These are phyloP conservation scores for Heteropelma amictum DNA, from an alignment of 2,888 invertebrate species.

Conservation along the genomic window DNA sequence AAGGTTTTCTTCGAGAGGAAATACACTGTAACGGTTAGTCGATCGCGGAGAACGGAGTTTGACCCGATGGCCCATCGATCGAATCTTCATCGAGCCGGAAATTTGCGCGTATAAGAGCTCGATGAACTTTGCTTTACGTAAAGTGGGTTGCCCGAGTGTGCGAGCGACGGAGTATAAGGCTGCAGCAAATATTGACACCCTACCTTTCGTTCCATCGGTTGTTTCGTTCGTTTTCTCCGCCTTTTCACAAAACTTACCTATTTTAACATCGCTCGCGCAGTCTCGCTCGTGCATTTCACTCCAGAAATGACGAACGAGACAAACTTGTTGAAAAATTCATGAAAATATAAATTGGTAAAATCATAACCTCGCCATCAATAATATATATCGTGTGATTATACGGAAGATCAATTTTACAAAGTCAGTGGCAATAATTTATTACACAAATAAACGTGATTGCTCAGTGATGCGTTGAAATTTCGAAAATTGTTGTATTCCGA, in stretches of 20 bases:
- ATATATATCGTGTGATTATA: too few species aligned
- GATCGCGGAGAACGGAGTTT: constrained; percentile 19
- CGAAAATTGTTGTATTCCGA: too few species aligned
- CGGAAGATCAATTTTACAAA: too few species aligned
- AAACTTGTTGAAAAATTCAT: too few species aligned
- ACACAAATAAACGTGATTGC: too few species aligned
- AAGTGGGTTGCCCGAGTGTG: constrained; percentile 30
- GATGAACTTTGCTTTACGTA: constrained; percentile 32
- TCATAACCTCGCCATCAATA: too few species aligned
- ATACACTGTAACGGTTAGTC: constrained; percentile 7
- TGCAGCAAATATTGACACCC: constrained; percentile 40
- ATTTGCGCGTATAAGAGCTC: constrained; percentile 38
- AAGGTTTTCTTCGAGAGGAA: constrained; percentile 8
- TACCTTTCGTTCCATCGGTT: not conserved
- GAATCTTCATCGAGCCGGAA: constrained; percentile 45
- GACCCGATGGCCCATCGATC: constrained; percentile 48
- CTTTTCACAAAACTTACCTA: constrained; percentile 16
- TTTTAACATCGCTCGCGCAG: constrained; percentile 20
- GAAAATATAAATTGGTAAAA: too few species aligned
- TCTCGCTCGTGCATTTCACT: constrained; percentile 4
- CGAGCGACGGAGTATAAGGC: constrained; percentile 25
- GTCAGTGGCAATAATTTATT: too few species aligned
- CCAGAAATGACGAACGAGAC: too few species aligned
- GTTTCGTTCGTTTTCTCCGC: constrained; percentile 21
- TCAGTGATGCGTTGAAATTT: too few species aligned